Evolutionary conservation across 1,140 invertebrate species (phyloP).

Genomic region (Cecropterus lyciades): DNA sequence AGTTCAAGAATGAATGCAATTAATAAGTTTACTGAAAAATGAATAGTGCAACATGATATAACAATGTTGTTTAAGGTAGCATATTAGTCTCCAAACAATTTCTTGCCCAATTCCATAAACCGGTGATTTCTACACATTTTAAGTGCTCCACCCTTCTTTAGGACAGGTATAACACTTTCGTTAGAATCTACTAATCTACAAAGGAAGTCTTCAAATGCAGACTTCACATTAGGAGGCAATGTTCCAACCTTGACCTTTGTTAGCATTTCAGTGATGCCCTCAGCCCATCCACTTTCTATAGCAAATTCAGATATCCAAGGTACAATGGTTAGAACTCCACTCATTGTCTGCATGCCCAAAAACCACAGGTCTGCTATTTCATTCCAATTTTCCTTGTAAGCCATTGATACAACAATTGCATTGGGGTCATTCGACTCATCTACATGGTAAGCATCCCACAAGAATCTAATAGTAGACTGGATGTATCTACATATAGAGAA

Average conservation of each 20-base stretch:
- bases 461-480: constrained; percentile 93
- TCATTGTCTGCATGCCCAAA: constrained; percentile 96
- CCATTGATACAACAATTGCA: constrained; percentile 92
- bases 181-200: constrained; percentile 93
- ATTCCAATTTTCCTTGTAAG: constrained; percentile 94
- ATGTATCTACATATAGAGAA: constrained; percentile 95
- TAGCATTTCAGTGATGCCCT: constrained; percentile 92
- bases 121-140: constrained; percentile 93
- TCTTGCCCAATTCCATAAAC: constrained; percentile 94
- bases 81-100: constrained; percentile 91
- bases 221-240: constrained; percentile 92
- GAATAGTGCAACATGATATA: constrained; percentile 34
- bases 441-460: constrained; percentile 96
- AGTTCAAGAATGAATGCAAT: constrained; percentile 38
- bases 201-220: constrained; percentile 95
- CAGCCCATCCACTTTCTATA: constrained; percentile 95
- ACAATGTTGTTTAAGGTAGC: constrained; percentile 18
- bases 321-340: constrained; percentile 90
- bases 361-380: constrained; percentile 97
- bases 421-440: constrained; percentile 93
- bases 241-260: constrained; percentile 92
- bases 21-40: constrained; percentile 25
- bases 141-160: constrained; percentile 93
- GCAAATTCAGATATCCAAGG: constrained; percentile 96
- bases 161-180: constrained; percentile 88